Evolutionary conservation across 2,113 vertebrate genomes (phyloP), one percentile per base, ranked within the genome.

Genomic region (Coracopsis vasa): DNA sequence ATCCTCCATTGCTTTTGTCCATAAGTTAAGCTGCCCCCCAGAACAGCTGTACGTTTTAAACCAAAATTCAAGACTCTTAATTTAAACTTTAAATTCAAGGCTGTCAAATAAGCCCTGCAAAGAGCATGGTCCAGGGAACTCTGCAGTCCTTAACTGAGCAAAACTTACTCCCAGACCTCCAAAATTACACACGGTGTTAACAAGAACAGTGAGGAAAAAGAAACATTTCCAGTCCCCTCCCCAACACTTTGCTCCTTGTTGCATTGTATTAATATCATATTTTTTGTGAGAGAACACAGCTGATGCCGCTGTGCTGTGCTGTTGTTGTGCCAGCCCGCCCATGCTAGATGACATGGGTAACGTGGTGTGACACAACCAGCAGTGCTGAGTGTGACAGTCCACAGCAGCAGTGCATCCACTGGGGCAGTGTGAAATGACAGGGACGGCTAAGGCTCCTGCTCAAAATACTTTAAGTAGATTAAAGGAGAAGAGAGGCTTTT

Each of bases 111-210:
- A 64, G 35, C 39, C 19, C 20, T 35, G 19, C 25, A 54, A 84
- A 78, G 24, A 70, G 6, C 41, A 12, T 6, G 51, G 67, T 16
- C 50, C 61, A 39, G 54, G 21, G 18, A 71, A 42, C 33, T 47
- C 86, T 48, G 54, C 42, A 62, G 1, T 86, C 64, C 67, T 71
- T 86, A 73, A 54, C 19, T 0, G 1, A 58, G 62, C 71, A 90
- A 62, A 70, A 33, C 54, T 71, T 75, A 28, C 51, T 75, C 39
- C 71, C 19, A 58, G 33, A n/a, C 58, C 35, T 48, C n/a, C 70
- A 72, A 44, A 69, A 60, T 67, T 41, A 28, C 0, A 1, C 9
- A 1, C 0, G 1, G 7, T 72, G 73, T 56, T 73, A 61, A 72
- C 13, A 23, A 48, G 47, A 86, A 7, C 86, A 35, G 42, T 1